Conservation (phyloP, 2,797 vertebrate species). For the Synanceia verrucosa region DNA sequence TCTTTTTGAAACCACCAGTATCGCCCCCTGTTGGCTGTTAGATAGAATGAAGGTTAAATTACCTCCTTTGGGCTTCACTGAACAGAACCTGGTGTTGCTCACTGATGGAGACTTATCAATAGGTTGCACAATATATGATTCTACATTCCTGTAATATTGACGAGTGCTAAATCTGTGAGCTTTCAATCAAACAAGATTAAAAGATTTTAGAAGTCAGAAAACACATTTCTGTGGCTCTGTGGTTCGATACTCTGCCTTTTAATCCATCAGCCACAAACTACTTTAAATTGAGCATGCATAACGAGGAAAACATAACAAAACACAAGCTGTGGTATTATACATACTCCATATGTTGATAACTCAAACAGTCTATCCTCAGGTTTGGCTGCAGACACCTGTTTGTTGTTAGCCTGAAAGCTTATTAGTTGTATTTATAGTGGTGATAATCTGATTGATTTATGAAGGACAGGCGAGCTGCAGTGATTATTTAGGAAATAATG, state of each 20-base stretch:
- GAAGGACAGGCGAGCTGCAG: background rate
- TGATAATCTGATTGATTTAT: slow-evolving; percentile 55
- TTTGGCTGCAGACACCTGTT: slow-evolving; percentile 52
- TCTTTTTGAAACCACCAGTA: too few relatives aligned
- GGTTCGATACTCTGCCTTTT: background rate
- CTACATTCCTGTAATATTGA: too few relatives aligned
- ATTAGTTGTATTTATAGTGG: slow-evolving; percentile 61
- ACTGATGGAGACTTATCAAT: too few relatives aligned
- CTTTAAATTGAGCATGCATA: background rate
- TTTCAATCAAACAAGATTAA: background rate
- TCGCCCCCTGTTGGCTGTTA: too few relatives aligned
- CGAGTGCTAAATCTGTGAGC: too few relatives aligned
- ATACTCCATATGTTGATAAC: slow-evolving; percentile 24
- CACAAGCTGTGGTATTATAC: slow-evolving; percentile 1
- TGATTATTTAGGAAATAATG: slow-evolving; percentile 26
- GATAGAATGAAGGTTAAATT: too few relatives aligned
- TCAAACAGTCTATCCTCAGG: background rate
- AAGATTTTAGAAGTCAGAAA: background rate
- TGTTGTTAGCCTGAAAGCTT: slow-evolving; percentile 44
- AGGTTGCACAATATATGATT: too few relatives aligned
- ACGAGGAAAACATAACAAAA: background rate
- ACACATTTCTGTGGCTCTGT: background rate
- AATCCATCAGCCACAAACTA: background rate
- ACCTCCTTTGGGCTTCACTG: too few relatives aligned
- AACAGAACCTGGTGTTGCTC: too few relatives aligned